phyloP scores from a whole-genome alignment of 2,113 vertebrate species.

The Paraplagusia blochii region DNA sequence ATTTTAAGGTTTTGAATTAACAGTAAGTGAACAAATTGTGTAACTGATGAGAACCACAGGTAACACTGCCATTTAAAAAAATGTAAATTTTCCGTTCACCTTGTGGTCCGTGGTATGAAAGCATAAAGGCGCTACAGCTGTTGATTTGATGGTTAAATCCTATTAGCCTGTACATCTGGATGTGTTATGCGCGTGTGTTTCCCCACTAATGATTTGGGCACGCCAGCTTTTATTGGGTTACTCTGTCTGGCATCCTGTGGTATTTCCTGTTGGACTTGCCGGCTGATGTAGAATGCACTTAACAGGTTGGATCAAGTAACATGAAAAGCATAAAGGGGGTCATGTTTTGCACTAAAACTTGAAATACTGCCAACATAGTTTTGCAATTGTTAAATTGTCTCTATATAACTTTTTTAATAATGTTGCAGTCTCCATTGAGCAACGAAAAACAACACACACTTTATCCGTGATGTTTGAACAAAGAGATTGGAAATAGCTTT shows the following conservation, averaged over 20 bases:
- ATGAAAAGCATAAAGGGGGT: constrained; percentile 80
- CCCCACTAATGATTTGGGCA: constrained; percentile 89
- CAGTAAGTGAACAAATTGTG: no score
- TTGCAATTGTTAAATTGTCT: constrained; percentile 25
- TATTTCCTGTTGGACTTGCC: constrained; percentile 94
- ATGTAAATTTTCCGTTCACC: constrained; percentile 76
- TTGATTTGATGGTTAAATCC: constrained; percentile 91
- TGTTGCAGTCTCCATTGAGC: not conserved
- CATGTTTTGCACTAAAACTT: constrained; percentile 76
- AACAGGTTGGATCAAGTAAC: constrained; percentile 90
- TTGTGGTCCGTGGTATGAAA: constrained; percentile 87
- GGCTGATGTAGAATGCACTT: constrained; percentile 85
- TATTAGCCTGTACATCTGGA: constrained; percentile 94
- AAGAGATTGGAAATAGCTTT: constrained; percentile 16
- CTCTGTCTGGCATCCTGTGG: constrained; percentile 87
- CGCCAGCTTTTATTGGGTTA: constrained; percentile 94
- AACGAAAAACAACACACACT: not conserved
- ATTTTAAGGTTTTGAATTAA: no score
- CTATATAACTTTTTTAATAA: constrained; percentile 5
- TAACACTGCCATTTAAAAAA: constrained; percentile 79
- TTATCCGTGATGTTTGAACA: constrained; percentile 12
- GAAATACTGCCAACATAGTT: constrained; percentile 54
- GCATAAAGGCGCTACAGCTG: constrained; percentile 78
- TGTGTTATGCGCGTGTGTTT: constrained; percentile 89
- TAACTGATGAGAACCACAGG: constrained; percentile 78